Evolutionary conservation across 2,888 invertebrate species (phyloP), one percentile per base, ranked within the genome.

Genomic region (Biston stratarius): DNA sequence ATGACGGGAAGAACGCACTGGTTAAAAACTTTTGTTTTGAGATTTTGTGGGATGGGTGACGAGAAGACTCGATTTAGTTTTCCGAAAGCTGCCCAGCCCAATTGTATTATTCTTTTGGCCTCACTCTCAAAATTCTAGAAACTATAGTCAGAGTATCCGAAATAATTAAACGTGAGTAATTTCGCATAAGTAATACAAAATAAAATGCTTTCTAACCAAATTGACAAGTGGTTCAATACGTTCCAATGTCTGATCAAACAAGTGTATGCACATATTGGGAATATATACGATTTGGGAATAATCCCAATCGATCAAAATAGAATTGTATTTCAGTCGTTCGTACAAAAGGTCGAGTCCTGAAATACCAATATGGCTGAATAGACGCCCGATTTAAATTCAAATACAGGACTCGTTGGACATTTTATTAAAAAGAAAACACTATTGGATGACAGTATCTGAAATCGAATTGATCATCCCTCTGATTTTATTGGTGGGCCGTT

Each of bases 361-460:
- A 65, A 55, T 59, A 55, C 60, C 60, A 65, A 65, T 65, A 65
- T 44, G 55, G 15, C 42, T 36, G 53, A 60, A 64, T 42, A 48
- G 52, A 1, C 48, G 34, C 38, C 49, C 48, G 53, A 64, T 64
- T 55, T 60, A 47, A 59, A 64, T 64, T 64, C 64, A 64, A 40
- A 64, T 59, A 44, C n/a, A 6, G 7, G 47, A 34, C 48, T 40
- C 55, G 12, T 55, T 40, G 48, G 59, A 36, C 42, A 14, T 64
- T 64, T 55, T 48, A 60, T 59, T 42, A 59, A 59, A 64, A 49
- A 64, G 15, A 59, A 60, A 33, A 64, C 53, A 34, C 11, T 55
- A 44, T 64, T 63, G 45, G 38, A 45, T 33, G 52, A 14, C 15
- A 53, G n/a, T 59, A 14, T 53, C 47, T 59, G n/a, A 12, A 52